These are phyloP conservation scores for Diadophis punctatus DNA, from an alignment of 2,113 vertebrate species.

Conservation along the genomic window DNA sequence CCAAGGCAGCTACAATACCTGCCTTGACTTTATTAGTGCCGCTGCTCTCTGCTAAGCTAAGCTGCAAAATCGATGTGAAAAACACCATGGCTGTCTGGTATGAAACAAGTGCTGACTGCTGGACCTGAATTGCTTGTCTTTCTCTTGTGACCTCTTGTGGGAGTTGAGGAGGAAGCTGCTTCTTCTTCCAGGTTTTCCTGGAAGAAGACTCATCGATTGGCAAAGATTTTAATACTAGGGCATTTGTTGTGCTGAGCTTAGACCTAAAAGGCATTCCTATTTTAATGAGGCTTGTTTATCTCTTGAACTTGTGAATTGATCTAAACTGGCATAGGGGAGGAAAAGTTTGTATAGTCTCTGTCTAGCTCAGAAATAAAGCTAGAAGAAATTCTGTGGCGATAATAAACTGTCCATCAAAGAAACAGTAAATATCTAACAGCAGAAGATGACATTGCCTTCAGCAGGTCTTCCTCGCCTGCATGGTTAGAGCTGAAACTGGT, in stretches of 20 bases:
- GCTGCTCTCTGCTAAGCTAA: neutral
- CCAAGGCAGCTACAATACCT: neutral
- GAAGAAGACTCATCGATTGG: neutral
- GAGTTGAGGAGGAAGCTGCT: neutral
- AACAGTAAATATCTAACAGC: neutral
- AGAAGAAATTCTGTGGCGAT: neutral
- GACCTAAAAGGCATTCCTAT: neutral
- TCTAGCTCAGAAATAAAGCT: neutral
- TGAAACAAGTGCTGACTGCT: neutral
- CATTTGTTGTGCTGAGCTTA: neutral
- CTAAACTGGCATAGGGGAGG: neutral
- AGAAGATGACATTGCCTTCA: neutral
- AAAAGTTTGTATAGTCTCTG: neutral
- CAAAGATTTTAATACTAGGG: neutral
- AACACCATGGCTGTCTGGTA: neutral
- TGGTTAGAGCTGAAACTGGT: neutral
- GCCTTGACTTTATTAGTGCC: neutral
- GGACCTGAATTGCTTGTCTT: neutral
- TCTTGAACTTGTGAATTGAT: neutral
- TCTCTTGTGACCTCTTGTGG: no score
- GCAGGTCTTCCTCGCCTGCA: neutral
- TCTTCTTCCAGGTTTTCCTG: neutral
- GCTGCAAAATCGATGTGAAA: neutral
- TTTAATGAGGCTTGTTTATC: neutral
- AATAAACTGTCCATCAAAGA: neutral